Percentiles rank a stretch among this genome's conserved stretches.
Conservation (phyloP, 1,140 invertebrate species). For the Pseudomyrmex flavicornis region DNA sequence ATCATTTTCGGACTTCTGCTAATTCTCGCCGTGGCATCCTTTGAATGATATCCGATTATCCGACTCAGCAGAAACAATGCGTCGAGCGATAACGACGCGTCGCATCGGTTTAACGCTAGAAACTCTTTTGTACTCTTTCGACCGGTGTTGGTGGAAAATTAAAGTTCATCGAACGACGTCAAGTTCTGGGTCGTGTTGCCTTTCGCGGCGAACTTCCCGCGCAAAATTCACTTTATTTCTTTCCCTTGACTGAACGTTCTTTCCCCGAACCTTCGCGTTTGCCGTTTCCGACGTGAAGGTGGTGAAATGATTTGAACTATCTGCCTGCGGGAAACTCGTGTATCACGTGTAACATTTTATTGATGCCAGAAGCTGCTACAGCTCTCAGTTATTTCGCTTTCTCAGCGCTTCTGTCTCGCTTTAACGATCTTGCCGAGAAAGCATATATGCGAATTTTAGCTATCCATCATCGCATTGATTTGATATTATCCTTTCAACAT, state of each 20-base stretch:
- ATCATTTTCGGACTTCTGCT: neutral
- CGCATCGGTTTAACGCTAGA: neutral
- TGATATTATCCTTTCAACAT: slow-evolving; percentile 32
- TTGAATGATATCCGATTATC: slow-evolving; percentile 47
- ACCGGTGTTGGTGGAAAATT: slow-evolving; percentile 5
- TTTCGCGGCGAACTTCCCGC: neutral
- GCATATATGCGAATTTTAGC: slow-evolving; percentile 61
- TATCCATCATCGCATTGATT: slow-evolving; percentile 69
- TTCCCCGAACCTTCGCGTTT: neutral
- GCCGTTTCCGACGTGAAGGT: neutral
- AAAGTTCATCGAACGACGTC: neutral
- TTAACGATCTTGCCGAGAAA: slow-evolving; percentile 53
- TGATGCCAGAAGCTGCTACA: slow-evolving; percentile 46
- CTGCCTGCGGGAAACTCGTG: slow-evolving; percentile 43
- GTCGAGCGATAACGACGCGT: neutral
- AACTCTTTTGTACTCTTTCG: neutral
- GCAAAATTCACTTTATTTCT: slow-evolving; percentile 18
- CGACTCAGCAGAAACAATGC: slow-evolving; percentile 5
- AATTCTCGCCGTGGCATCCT: neutral
- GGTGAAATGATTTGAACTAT: slow-evolving; percentile 53
- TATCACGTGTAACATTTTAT: slow-evolving; percentile 68
- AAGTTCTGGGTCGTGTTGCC: neutral
- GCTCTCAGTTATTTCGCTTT: slow-evolving; percentile 54
- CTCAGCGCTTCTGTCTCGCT: slow-evolving; percentile 32
- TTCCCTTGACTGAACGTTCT: neutral